Percentiles rank a stretch among this genome's conserved stretches.
These are phyloP conservation scores for Polyommatus iphigenia DNA, from an alignment of 2,888 invertebrate species.

Conservation along the genomic window DNA sequence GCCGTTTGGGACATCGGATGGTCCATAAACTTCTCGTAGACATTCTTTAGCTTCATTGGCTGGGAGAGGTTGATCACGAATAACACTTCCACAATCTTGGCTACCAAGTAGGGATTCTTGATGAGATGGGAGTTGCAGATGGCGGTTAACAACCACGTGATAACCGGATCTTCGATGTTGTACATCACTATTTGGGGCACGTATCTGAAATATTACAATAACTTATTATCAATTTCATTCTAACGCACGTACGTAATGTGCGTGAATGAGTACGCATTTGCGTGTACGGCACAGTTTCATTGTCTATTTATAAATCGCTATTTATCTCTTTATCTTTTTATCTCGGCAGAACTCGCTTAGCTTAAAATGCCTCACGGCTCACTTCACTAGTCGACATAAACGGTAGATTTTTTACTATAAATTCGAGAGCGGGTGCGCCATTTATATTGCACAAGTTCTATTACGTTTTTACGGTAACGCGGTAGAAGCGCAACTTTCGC, in stretches of 20 bases:
- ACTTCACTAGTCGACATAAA: too few species aligned
- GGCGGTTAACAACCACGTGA: conserved; percentile 93
- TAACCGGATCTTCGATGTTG: conserved; percentile 89
- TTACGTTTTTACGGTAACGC: too few species aligned
- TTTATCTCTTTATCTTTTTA: too few species aligned
- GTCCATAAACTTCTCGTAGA: conserved; percentile 90
- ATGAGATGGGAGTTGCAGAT: conserved; percentile 95
- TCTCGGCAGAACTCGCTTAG: too few species aligned
- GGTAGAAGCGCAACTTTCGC: too few species aligned
- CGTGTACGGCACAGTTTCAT: not conserved
- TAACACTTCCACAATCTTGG: conserved; percentile 96
- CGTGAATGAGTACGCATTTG: not conserved
- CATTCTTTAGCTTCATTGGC: conserved; percentile 72
- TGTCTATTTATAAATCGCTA: too few species aligned
- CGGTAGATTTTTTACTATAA: too few species aligned
- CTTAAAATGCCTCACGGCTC: too few species aligned
- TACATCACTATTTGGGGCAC: conserved; percentile 87
- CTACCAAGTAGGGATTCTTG: conserved; percentile 97
- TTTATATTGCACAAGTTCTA: too few species aligned
- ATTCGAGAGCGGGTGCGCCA: too few species aligned
- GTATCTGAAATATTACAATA: conserved; percentile 77
- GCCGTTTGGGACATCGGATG: conserved; percentile 87
- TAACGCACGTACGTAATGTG: not conserved
- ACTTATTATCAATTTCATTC: not conserved
- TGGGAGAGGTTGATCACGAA: conserved; percentile 88